Evolutionary conservation across 2,113 vertebrate genomes (phyloP), one percentile per base, ranked within the genome.

Genomic region (Boulengeromyrus knoepffleri): DNA sequence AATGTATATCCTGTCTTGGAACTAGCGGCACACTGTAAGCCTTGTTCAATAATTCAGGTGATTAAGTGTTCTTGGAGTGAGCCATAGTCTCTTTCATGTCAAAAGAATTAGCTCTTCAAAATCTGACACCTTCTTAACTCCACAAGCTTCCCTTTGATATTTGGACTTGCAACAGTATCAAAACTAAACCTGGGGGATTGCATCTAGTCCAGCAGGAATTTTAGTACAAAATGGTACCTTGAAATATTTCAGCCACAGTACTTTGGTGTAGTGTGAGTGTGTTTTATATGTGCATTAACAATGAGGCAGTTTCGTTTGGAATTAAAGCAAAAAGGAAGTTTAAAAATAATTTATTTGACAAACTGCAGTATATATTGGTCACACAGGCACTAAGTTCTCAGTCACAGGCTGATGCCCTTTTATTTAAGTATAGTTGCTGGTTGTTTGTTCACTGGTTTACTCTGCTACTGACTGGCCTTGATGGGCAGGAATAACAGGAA

Each of bases 1-100:
- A 86, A 86, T 31, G 46, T 50, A 27, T 52, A 27, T 52, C 10
- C 85, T 27, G 27, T 86, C 49, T 86, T 86, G 3, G 85, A 86
- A 86, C 24, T 6, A 50, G 85, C 13, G 31, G 45, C 46, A 50
- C 52, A 86, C 21, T 31, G 85, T 86, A 52, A n/a, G 46, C 85
- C 47, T 47, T 80, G 66, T 89, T 89, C 46, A 80, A 89, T 89
- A 80, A 89, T 89, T 89, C 46, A 77, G 70, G 70, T 83, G 46
- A 89, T 80, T 89, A 83, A 89, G 88, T 36, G 49, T 49, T 24
- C 62, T 58, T 31, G n/a, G 66, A 86, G 46, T n/a, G 85, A 46
- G 36, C 62, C 47, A 42, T n/a, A 52, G 31, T 89, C 24, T 19
- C 66, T 77, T 89, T 89, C 45, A 80, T 89, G 66, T n/a, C n/a